Percentiles rank a stretch among this genome's conserved stretches.
These are phyloP conservation scores for Popillia japonica DNA, from an alignment of 1,140 invertebrate species.

Conservation along the genomic window DNA sequence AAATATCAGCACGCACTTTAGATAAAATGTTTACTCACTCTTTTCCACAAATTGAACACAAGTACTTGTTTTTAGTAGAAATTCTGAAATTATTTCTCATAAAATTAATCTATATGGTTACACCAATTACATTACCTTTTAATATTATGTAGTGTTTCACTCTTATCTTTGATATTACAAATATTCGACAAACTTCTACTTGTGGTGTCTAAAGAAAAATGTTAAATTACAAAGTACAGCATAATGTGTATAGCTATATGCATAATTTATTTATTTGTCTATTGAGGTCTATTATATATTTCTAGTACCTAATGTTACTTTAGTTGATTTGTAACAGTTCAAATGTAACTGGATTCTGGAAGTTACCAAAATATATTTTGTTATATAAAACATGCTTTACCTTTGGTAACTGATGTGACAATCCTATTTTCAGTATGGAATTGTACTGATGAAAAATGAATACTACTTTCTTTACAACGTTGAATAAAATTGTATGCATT, in stretches of 20 bases:
- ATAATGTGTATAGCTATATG: neutral
- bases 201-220: neutral
- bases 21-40: neutral
- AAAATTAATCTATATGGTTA: neutral
- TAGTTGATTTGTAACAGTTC: neutral
- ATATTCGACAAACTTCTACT: no score
- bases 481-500: constrained; percentile 25
- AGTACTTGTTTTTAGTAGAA: constrained; percentile 79
- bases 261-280: neutral
- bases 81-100: constrained; percentile 56
- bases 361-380: no score
- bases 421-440: neutral
- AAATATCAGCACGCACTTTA: neutral
- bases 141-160: neutral
- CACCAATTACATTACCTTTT: neutral
- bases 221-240: neutral
- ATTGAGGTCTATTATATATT: constrained; percentile 53
- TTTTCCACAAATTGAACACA: constrained; percentile 30
- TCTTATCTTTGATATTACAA: neutral
- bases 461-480: neutral
- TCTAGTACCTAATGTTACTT: neutral
- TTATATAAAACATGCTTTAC: no score
- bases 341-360: no score
- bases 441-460: neutral
- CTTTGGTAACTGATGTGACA: no score